Percentiles rank a stretch among this genome's conserved stretches.
Conservation (phyloP, 2,888 invertebrate genomes). For the Patella caerulea region DNA sequence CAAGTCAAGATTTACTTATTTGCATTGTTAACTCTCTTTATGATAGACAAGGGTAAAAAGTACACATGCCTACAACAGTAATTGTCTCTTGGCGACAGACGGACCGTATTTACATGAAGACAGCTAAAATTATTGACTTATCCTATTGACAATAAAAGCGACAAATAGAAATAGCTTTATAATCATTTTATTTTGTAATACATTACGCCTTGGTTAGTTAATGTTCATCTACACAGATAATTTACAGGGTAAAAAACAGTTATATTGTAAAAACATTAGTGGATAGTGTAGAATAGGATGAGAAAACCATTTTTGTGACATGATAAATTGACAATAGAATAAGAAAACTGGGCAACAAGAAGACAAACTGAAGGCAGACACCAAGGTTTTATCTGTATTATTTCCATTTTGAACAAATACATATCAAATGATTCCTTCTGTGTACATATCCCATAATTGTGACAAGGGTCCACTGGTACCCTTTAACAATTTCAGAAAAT, state of each 20-base stretch:
- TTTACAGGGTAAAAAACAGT: too few species aligned
- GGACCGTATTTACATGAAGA: constrained; percentile 4
- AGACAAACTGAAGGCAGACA: not conserved
- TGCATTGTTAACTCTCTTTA: too few species aligned
- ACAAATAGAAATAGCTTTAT: too few species aligned
- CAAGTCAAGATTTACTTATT: too few species aligned
- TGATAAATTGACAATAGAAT: not conserved
- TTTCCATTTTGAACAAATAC: constrained; percentile 7
- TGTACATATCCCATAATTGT: constrained; percentile 7
- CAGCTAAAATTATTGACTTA: not conserved
- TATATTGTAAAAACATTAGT: too few species aligned
- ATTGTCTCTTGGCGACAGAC: constrained; percentile 9
- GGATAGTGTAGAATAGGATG: too few species aligned
- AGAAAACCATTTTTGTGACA: too few species aligned
- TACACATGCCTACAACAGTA: not conserved
- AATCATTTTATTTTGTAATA: too few species aligned
- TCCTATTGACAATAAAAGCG: not conserved
- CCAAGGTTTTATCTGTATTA: not conserved
- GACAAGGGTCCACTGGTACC: constrained; percentile 10
- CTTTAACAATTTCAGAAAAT: not conserved
- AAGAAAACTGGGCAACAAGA: not conserved
- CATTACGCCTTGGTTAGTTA: too few species aligned
- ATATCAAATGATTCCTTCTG: constrained; percentile 7
- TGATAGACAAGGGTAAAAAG: not conserved
- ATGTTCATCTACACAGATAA: too few species aligned